Percentiles rank a stretch among this genome's conserved stretches.
Evolutionary conservation across 2,888 invertebrate species (phyloP).

Genomic region (Diarsia rubi): DNA sequence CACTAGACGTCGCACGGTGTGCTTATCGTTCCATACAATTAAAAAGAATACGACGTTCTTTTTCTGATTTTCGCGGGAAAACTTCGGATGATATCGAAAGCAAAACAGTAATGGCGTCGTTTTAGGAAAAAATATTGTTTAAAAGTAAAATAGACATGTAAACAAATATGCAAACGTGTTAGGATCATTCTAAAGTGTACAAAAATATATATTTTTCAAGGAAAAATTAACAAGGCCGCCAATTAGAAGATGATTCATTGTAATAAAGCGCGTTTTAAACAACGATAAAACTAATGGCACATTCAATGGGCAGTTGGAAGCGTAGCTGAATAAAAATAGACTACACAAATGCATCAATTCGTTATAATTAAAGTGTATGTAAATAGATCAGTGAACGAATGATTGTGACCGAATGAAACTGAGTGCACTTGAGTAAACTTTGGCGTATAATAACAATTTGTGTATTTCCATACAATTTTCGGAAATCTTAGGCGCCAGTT

Average conservation of each 20-base stretch:
- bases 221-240: constrained; percentile 46
- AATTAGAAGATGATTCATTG: constrained; percentile 31
- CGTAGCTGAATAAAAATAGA: constrained; percentile 67
- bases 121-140: neutral
- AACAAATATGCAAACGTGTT: constrained; percentile 13
- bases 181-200: neutral
- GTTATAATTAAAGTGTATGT: constrained; percentile 77
- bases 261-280: constrained; percentile 52
- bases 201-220: constrained; percentile 15
- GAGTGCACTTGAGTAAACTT: constrained; percentile 58
- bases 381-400: constrained; percentile 75
- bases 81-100: constrained; percentile 10
- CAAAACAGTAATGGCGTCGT: constrained; percentile 3
- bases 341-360: constrained; percentile 71
- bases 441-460: constrained; percentile 35
- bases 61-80: constrained; percentile 44
- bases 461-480: constrained; percentile 21
- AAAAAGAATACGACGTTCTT: constrained; percentile 54
- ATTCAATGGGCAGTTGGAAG: constrained; percentile 49
- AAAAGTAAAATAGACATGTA: neutral
- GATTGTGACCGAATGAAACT: constrained; percentile 60
- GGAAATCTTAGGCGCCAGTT: neutral
- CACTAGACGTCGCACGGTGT: constrained; percentile 69
- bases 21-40: constrained; percentile 58
- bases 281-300: constrained; percentile 53